Conservation (phyloP, 1,140 invertebrate species). For the Choristoneura fumiferana region DNA sequence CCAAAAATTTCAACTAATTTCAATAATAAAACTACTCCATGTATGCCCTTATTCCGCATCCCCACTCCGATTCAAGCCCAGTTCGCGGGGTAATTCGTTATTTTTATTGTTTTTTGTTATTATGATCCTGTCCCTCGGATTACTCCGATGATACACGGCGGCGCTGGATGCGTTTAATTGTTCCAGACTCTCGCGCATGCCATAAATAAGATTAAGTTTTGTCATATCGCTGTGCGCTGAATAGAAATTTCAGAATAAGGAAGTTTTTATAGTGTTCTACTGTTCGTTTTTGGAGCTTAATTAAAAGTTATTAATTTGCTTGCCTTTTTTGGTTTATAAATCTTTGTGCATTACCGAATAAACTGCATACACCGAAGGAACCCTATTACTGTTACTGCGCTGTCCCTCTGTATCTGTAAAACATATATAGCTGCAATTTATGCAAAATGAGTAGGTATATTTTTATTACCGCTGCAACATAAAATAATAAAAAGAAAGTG, state of each 20-base stretch:
- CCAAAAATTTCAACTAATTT: not conserved
- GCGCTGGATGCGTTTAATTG: slow-evolving; percentile 74
- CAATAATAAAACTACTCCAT: slow-evolving; percentile 45
- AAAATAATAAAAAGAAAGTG: too few species aligned
- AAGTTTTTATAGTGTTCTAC: slow-evolving; percentile 27
- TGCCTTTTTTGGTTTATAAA: too few species aligned
- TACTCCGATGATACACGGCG: slow-evolving; percentile 64
- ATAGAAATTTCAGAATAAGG: slow-evolving; percentile 11
- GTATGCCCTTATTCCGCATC: slow-evolving; percentile 25
- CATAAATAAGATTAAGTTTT: slow-evolving; percentile 71
- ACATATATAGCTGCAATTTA: too few species aligned
- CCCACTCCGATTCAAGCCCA: slow-evolving; percentile 51
- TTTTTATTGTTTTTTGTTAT: slow-evolving; percentile 78
- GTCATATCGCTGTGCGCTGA: slow-evolving; percentile 25
- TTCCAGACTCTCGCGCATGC: slow-evolving; percentile 46
- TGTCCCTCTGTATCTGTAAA: too few species aligned
- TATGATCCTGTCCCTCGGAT: slow-evolving; percentile 71
- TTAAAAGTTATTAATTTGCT: too few species aligned
- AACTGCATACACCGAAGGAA: too few species aligned
- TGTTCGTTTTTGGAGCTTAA: too few species aligned
- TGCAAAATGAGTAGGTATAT: too few species aligned
- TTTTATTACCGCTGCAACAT: too few species aligned
- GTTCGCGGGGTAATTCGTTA: slow-evolving; percentile 73
- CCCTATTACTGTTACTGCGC: too few species aligned
- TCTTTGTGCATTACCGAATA: too few species aligned